Evolutionary conservation across 2,113 vertebrate species (phyloP).

Genomic region (Ifrita kowaldi): DNA sequence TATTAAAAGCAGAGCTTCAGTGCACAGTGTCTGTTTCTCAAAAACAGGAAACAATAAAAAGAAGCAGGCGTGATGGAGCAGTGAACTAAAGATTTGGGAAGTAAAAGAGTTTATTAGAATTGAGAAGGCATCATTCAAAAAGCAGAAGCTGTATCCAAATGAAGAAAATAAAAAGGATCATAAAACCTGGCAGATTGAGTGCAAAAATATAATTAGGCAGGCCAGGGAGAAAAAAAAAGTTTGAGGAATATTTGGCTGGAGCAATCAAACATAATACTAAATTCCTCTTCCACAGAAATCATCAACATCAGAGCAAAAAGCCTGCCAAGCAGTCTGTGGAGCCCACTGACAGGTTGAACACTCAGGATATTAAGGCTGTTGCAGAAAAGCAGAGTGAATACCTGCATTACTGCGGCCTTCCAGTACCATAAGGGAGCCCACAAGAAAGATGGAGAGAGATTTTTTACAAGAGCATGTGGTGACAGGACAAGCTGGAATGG

Average conservation of each 20-base stretch:
- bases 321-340: background rate
- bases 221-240: background rate
- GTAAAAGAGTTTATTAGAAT: conserved; percentile 33
- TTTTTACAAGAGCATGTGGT: background rate
- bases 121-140: conserved; percentile 47
- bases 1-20: background rate
- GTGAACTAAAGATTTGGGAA: conserved; percentile 17
- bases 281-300: background rate
- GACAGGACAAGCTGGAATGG: background rate
- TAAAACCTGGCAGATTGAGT: conserved; percentile 43
- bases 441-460: background rate
- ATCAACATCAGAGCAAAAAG: background rate
- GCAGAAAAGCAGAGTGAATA: background rate
- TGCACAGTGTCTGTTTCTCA: background rate
- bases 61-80: background rate
- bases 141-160: conserved; percentile 57
- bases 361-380: background rate
- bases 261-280: background rate
- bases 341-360: background rate
- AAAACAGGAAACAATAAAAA: conserved; percentile 2
- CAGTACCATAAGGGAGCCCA: background rate
- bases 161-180: conserved; percentile 64
- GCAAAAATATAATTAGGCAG: conserved; percentile 43
- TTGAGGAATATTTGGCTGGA: conserved; percentile 13
- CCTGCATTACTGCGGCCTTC: background rate